A percentile compares a stretch with the other conserved stretches of the same genome.
Conservation (phyloP, 1,140 invertebrate genomes). For the Neodiprion fabricii region DNA sequence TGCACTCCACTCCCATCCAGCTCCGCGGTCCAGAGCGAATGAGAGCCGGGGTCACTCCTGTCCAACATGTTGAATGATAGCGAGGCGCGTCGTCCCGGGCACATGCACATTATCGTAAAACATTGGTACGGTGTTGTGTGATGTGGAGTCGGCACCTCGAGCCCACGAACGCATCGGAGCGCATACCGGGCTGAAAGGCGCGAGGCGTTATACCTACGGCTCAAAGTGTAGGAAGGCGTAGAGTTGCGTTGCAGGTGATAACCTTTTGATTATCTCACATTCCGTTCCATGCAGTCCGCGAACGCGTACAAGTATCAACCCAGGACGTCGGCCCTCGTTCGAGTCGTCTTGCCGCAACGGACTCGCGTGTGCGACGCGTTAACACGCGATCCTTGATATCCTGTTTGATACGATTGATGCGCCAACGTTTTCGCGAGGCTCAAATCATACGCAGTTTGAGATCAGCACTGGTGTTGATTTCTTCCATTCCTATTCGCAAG, state of each 20-base stretch:
- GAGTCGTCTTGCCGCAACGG: too few species aligned
- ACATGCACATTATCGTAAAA: neutral
- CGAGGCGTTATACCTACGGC: neutral
- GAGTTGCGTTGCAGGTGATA: constrained; percentile 6
- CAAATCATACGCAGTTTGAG: neutral
- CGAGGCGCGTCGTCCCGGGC: neutral
- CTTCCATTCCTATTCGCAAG: neutral
- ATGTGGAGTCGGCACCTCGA: neutral
- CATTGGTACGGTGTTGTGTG: neutral
- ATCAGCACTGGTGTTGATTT: neutral
- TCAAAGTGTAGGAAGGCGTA: neutral
- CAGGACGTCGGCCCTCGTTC: neutral
- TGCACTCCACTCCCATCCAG: neutral
- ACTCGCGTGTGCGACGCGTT: neutral
- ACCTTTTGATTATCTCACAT: constrained; percentile 7
- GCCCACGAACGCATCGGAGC: neutral
- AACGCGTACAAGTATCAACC: neutral
- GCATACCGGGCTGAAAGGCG: too few species aligned
- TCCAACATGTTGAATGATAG: constrained; percentile 3
- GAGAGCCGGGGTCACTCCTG: neutral
- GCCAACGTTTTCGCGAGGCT: neutral
- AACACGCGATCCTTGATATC: neutral
- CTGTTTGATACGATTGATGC: neutral
- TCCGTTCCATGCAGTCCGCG: neutral
- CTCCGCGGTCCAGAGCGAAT: neutral